Evolutionary conservation across 1,140 invertebrate species (phyloP), one percentile per base, ranked within the genome.

Genomic region (Xylocopa sonorina): DNA sequence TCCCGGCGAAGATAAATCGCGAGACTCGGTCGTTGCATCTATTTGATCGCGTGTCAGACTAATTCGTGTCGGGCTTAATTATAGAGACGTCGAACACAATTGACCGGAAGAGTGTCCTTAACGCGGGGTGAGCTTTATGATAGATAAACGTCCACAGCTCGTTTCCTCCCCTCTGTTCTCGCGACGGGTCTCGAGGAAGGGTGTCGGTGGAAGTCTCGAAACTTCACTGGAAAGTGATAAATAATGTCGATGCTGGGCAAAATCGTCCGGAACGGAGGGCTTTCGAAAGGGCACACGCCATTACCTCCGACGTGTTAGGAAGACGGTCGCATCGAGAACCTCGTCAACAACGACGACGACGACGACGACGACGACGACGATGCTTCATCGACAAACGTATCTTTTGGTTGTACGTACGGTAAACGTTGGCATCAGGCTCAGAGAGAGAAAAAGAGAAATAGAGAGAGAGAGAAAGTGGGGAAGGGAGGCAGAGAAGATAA

Each of bases 241-340:
- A 90, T 89, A 90, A 90, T 85, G 82, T 80, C 88, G 80, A 83
- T 81, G 82, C 83, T 85, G 75, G 88, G 87, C 84, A 90, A 90
- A 91, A 91, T 91, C 87, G 86, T 84, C 88, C 89, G 88, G 90
- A 88, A 90, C 90, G 87, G 86, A 88, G 89, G 90, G 90, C 84
- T 90, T 82, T 83, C 80, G 82, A 86, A 86, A 83, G 78, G 83
- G 83, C 83, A 91, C 90, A 89, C 89, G 88, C 90, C 90, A 91
- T 91, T 91, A 91, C 90, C 88, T 88, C 86, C 83, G 89, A 85
- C 83, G 75, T 69, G 86, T 88, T 83, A 82, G 81, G 62, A 57
- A 24, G 76, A 86, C 80, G 86, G 85, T 81, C 86, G 84, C 72
- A 79, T 74, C 82, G 83, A 85, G 64, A 53, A 66, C 75, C 41